Evolutionary conservation across 2,113 vertebrate species (phyloP).

Genomic region (Podarcis muralis): DNA sequence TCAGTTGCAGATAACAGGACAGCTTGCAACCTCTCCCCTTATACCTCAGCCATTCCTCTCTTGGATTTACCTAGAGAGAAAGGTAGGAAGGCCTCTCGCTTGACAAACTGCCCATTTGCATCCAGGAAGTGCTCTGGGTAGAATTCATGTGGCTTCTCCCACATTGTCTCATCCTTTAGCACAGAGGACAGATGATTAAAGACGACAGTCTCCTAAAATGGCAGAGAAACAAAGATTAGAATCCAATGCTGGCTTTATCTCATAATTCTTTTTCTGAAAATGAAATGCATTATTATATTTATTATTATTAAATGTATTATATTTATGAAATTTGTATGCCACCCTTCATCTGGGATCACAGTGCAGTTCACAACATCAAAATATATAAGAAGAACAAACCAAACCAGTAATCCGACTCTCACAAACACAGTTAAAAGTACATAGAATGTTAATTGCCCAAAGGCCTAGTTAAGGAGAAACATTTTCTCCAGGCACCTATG

Average conservation of each 20-base stretch:
- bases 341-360: too few species aligned
- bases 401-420: too few species aligned
- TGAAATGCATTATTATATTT: too few species aligned
- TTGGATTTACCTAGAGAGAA: slow-evolving; percentile 69
- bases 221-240: neutral
- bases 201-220: slow-evolving; percentile 61
- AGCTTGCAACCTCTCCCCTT: neutral
- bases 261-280: neutral
- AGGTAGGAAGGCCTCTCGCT: slow-evolving; percentile 71
- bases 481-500: too few species aligned
- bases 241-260: neutral
- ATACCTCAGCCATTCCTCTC: too few species aligned
- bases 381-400: too few species aligned
- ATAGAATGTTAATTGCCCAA: too few species aligned
- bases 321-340: too few species aligned
- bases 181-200: slow-evolving; percentile 66
- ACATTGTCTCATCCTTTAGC: slow-evolving; percentile 64
- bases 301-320: too few species aligned
- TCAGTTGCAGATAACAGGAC: neutral
- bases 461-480: too few species aligned
- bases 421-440: too few species aligned
- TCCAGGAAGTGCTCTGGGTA: slow-evolving; percentile 74
- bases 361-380: too few species aligned
- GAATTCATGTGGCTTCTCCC: slow-evolving; percentile 71
- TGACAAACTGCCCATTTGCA: slow-evolving; percentile 62